Evolutionary conservation across 2,797 vertebrate species (phyloP), one percentile per base, ranked within the genome.

Genomic region (Sternotherus odoratus): DNA sequence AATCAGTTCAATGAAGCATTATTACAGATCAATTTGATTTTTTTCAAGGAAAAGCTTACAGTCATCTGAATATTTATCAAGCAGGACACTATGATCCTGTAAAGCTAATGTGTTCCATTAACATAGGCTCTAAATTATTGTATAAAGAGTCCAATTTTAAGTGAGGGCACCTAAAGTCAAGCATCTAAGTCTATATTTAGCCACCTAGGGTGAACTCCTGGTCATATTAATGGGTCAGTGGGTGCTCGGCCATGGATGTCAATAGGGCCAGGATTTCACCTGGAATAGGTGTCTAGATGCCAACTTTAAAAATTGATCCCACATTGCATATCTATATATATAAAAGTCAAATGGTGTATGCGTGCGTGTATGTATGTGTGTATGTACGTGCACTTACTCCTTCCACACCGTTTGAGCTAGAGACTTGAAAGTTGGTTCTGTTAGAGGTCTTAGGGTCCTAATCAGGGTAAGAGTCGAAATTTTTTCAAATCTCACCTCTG

Each of bases 81-180:
- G 28, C 9, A 78, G 82, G 10, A 79, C 33, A 85, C 86, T 51
- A 69, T 89, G 87, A 72, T 74, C 39, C 17, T 39, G 6, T 53
- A 16, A 85, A 77, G 94, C 5, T 39, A 50, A 93, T 79, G 3
- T 82, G 36, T 82, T 57, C 12, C 66, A 77, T 11, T 87, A 49
- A n/a, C 66, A 86, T 89, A 94, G 24, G 79, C 90, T 95, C 74
- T 93, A 88, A 56, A 90, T 94, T 92, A 89, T 74, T 90, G 88
- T 56, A 91, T 33, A 15, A 85, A 83, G n/a, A 6, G 11, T 36
- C 88, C 85, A 74, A 21, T 48, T 69, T 60, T 90, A 50, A 39
- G 8, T 48, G 6, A 63, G 6, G 39, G 28, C 15, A 60, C 0
- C 12, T 53, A 80, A 63, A 33, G 66, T 3, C 39, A 23, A 15